Conservation (phyloP, 2,797 vertebrate species). For the Oryzias sinensis region DNA sequence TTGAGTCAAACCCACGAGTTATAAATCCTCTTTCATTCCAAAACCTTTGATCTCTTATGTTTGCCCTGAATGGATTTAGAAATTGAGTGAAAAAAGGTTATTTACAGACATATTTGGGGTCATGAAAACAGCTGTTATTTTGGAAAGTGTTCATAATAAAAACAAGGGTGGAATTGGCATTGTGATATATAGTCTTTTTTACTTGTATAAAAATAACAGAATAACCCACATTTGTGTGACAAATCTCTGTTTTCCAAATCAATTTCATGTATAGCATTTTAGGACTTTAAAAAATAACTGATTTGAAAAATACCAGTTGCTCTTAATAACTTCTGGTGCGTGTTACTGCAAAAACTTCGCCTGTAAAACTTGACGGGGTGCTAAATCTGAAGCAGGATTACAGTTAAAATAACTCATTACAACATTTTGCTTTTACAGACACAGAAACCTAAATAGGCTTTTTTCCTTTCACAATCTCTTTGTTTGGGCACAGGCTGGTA, state of each 20-base stretch:
- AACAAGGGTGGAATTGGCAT: background rate
- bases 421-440: background rate
- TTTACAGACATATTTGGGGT: conserved; percentile 8
- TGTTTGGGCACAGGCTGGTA: background rate
- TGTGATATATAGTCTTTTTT: background rate
- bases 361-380: background rate
- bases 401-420: background rate
- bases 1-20: conserved; percentile 28
- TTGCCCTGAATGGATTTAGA: conserved; percentile 11
- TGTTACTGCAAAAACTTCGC: background rate
- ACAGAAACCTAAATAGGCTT: background rate
- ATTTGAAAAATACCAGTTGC: background rate
- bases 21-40: background rate
- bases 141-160: background rate
- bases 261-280: background rate
- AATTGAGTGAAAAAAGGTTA: conserved; percentile 11
- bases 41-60: background rate
- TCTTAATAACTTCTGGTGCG: background rate
- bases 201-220: no score
- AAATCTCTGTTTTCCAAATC: background rate
- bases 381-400: background rate
- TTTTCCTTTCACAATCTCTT: background rate
- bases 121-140: background rate
- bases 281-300: background rate
- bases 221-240: no score